Conservation (phyloP, 2,797 vertebrate genomes). For the Amphiprion clarkii region DNA sequence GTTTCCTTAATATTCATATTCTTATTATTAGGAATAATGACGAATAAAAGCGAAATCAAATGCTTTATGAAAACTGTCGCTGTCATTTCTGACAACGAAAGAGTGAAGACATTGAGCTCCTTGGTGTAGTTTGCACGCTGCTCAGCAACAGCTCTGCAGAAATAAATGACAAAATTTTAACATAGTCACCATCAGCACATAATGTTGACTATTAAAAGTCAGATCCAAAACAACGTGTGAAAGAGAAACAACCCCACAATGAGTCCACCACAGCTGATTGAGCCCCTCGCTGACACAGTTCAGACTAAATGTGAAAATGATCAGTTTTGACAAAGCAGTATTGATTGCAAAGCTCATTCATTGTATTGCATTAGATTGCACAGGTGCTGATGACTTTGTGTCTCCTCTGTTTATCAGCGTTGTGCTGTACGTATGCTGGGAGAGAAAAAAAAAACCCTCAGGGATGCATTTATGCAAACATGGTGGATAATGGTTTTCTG, state of each 20-base stretch:
- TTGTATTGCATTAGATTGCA: slow-evolving; percentile 9
- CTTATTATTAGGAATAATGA: too few relatives aligned
- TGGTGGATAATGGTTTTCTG: slow-evolving; percentile 39
- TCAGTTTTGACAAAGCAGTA: neutral
- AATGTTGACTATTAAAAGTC: neutral
- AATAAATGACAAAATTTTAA: neutral
- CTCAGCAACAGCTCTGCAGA: too few relatives aligned
- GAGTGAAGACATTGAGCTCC: too few relatives aligned
- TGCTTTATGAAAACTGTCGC: too few relatives aligned
- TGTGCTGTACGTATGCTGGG: slow-evolving; percentile 11
- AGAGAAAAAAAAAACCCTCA: neutral
- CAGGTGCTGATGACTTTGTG: slow-evolving; percentile 16
- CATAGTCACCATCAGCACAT: neutral
- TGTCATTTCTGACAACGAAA: too few relatives aligned
- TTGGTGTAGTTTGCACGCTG: too few relatives aligned
- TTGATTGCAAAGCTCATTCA: slow-evolving; percentile 12
- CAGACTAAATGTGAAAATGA: slow-evolving; percentile 18
- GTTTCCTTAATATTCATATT: too few relatives aligned
- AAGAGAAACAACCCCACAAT: neutral
- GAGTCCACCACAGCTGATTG: neutral
- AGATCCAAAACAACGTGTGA: slow-evolving; percentile 9
- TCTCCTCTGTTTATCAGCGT: slow-evolving; percentile 8
- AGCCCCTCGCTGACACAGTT: slow-evolving; percentile 7
- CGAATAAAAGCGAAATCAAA: too few relatives aligned
- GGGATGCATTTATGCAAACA: slow-evolving; percentile 46